A percentile compares a stretch with the other conserved stretches of the same genome.
phyloP scores from a whole-genome alignment of 64 coral and sea anemone genomes.

The Dendrophyllia cribrosa region DNA sequence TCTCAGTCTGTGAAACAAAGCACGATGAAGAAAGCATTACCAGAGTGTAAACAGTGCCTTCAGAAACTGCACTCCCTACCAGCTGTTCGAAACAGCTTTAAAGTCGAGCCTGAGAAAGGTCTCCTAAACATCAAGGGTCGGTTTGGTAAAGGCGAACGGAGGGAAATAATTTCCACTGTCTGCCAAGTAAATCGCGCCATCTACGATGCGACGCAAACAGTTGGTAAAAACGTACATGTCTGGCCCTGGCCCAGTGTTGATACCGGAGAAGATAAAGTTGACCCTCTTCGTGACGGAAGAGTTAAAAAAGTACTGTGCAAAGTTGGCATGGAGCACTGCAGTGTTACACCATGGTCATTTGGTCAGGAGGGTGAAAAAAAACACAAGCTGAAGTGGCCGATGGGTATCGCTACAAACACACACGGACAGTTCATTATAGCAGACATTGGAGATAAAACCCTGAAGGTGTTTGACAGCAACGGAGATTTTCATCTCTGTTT shows the following conservation, averaged over 20 bases:
- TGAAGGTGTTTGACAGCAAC: conserved; percentile 63
- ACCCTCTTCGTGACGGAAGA: conserved; percentile 25
- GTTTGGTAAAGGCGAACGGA: neutral
- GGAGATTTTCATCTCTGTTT: conserved; percentile 27
- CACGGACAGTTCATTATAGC: conserved; percentile 48
- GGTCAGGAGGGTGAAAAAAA: conserved; percentile 17
- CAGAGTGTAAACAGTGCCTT: neutral
- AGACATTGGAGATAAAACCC: neutral
- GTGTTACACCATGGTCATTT: conserved; percentile 32
- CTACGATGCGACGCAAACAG: neutral
- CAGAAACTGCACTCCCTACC: conserved; percentile 33
- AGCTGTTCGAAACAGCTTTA: neutral
- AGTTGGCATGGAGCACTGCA: conserved; percentile 19
- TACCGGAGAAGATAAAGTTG: neutral
- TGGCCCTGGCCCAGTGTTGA: conserved; percentile 15
- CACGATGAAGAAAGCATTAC: neutral
- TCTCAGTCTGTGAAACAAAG: neutral
- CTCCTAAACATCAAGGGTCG: too few species aligned
- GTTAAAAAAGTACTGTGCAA: neutral
- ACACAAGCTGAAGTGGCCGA: neutral
- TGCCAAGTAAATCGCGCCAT: conserved; percentile 32
- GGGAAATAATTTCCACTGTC: neutral
- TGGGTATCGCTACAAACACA: conserved; percentile 29
- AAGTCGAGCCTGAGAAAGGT: neutral
- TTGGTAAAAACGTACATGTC: neutral